A percentile compares a stretch with the other conserved stretches of the same genome.
These are phyloP conservation scores for Meteorus sp. DNA, from an alignment of 1,140 invertebrate species.

Conservation along the genomic window DNA sequence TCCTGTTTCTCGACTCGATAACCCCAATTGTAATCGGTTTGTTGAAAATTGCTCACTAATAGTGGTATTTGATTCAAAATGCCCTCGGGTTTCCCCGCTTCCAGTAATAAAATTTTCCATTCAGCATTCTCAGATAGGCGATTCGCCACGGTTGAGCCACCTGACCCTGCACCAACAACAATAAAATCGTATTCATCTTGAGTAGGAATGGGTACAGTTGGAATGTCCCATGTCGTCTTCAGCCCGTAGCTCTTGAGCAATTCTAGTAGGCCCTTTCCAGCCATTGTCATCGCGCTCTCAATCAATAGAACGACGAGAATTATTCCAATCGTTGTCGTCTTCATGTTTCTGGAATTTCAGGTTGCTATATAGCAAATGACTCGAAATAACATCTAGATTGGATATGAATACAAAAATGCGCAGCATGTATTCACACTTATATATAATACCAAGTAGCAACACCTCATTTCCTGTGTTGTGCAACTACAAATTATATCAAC, in stretches of 20 bases:
- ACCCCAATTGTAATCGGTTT: constrained; percentile 62
- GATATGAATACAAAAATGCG: too few species aligned
- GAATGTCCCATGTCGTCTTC: constrained; percentile 23
- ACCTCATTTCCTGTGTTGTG: too few species aligned
- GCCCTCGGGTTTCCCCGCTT: constrained; percentile 55
- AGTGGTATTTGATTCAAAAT: constrained; percentile 56
- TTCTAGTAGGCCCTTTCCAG: constrained; percentile 14
- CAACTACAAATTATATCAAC: too few species aligned
- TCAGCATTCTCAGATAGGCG: constrained; percentile 59
- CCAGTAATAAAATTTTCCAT: constrained; percentile 60
- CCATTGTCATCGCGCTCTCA: neutral
- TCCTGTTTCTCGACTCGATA: constrained; percentile 65
- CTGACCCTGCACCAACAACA: constrained; percentile 65
- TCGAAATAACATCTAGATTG: too few species aligned
- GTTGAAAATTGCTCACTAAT: constrained; percentile 54
- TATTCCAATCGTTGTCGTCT: neutral
- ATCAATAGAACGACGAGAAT: neutral
- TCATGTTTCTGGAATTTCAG: neutral
- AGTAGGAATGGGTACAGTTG: constrained; percentile 20
- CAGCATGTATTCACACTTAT: too few species aligned
- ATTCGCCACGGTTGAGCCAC: constrained; percentile 64
- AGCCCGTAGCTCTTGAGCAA: constrained; percentile 13
- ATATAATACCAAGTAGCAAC: too few species aligned
- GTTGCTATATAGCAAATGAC: too few species aligned
- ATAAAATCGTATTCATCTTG: constrained; percentile 54